Base-by-base conservation (phyloP, 2,113 vertebrate species). In the Excalfactoria chinensis region DNA sequence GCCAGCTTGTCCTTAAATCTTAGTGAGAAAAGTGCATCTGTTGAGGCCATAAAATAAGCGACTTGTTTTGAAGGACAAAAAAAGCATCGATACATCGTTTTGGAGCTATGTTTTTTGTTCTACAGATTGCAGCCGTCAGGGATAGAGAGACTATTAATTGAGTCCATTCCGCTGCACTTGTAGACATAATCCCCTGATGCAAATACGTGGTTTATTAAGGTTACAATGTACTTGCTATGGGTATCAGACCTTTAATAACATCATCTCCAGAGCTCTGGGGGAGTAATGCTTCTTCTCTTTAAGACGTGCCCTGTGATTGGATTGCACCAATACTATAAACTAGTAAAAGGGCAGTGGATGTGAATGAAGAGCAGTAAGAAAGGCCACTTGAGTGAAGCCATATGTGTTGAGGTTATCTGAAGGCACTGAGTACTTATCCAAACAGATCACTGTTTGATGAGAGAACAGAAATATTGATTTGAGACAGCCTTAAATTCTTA, bases 1-100 rank as follows among this genome's bases (percentile, higher is more conserved):
- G 92, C 95, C 86, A 89, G 77, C 64, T 89, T 92, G 91, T 88
- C 84, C 56, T 95, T 93, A 95, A 92, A 93, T 93, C 86, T 84
- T 70, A 94, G 70, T 53, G 77, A 82, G 60, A 68, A 84, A 73
- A 93, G 51, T 71, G 56, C 60, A 84, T 91, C 74, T 78, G 34
- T 18, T 84, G 11, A 75, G 88, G 28, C 79, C 49, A 55, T 88
- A 88, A 93, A 94, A 94, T 92, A 71, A 94, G n/a, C 75, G 70
- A 88, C 91, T 94, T 81, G 67, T 90, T 93, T 91, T 83, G 84
- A 87, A 93, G 88, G 78, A 41, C 14, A 86, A 93, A 78, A 78
- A 72, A 76, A 34, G 3, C 77, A 84, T 84, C 74, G 55, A 44
- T 88, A 88, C 88, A 49, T 93, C 60, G 44, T 84, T 94, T 60